These are phyloP conservation scores for Poecilia velifera DNA, from an alignment of 2,797 vertebrate species.

Conservation along the genomic window DNA sequence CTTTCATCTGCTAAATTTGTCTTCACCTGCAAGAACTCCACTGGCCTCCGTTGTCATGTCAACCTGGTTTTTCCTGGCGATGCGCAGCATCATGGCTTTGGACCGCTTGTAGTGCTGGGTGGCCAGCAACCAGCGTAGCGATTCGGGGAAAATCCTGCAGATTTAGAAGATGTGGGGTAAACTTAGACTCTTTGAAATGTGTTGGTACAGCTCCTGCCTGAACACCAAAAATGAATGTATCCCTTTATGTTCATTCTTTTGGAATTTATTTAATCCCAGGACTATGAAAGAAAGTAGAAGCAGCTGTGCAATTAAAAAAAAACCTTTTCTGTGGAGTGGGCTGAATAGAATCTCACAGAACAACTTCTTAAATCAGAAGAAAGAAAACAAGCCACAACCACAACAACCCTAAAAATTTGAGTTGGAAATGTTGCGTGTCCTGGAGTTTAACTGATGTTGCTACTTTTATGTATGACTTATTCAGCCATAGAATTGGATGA, in stretches of 20 bases:
- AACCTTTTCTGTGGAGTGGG: background rate
- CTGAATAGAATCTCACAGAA: background rate
- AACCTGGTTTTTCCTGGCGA: conserved; percentile 89
- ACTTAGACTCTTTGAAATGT: conserved; percentile 5
- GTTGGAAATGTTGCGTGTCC: background rate
- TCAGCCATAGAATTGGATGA: background rate
- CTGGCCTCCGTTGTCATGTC: conserved; percentile 84
- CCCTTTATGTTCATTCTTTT: background rate
- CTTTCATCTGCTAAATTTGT: background rate
- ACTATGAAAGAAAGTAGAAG: background rate
- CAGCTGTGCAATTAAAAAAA: background rate
- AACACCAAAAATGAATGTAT: background rate
- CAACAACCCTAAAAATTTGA: background rate
- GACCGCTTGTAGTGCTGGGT: conserved; percentile 92
- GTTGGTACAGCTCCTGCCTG: background rate
- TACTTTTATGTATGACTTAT: background rate
- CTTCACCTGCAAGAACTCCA: conserved; percentile 88
- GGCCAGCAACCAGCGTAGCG: conserved; percentile 95
- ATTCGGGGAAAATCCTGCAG: conserved; percentile 93
- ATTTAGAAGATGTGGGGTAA: conserved; percentile 8
- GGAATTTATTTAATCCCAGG: background rate
- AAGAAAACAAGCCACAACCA: background rate
- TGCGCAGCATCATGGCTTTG: conserved; percentile 89
- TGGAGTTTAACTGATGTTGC: background rate
- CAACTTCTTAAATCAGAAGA: background rate